Evolutionary conservation across 2,888 invertebrate genomes (phyloP).

Genomic region (Pharmacophagus antenor): DNA sequence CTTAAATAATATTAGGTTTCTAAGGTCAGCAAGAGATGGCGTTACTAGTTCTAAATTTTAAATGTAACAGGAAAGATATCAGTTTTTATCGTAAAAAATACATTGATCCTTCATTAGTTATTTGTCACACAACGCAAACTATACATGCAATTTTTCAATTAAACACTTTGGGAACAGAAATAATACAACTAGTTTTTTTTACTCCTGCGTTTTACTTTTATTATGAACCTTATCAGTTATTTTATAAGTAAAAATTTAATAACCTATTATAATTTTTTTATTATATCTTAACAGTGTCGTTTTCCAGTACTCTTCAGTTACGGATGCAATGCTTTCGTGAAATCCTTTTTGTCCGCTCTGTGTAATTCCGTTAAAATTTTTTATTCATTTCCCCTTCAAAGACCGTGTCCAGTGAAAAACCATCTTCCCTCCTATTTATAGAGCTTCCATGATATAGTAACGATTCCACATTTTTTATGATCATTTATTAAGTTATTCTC

Average conservation of each 20-base stretch:
- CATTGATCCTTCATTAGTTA: no score
- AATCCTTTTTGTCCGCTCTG: background rate
- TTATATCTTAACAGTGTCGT: background rate
- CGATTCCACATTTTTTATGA: background rate
- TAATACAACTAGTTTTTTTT: no score
- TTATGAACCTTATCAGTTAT: no score
- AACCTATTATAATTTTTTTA: no score
- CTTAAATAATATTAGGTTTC: background rate
- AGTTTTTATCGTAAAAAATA: no score
- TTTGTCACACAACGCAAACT: no score
- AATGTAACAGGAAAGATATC: background rate
- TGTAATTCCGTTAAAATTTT: background rate
- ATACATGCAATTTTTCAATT: no score
- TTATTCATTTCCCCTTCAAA: slow-evolving; percentile 4
- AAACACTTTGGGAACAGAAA: no score
- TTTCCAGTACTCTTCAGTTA: background rate
- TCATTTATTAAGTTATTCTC: background rate
- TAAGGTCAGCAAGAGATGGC: background rate
- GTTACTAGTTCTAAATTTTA: background rate
- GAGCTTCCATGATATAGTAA: background rate
- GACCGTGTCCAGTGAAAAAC: background rate
- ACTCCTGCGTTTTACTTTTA: no score
- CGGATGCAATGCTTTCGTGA: background rate
- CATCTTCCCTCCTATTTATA: background rate
- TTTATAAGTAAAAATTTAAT: no score